Base-by-base conservation (phyloP, 2,113 vertebrate genomes). In the Zosterops borbonicus region DNA sequence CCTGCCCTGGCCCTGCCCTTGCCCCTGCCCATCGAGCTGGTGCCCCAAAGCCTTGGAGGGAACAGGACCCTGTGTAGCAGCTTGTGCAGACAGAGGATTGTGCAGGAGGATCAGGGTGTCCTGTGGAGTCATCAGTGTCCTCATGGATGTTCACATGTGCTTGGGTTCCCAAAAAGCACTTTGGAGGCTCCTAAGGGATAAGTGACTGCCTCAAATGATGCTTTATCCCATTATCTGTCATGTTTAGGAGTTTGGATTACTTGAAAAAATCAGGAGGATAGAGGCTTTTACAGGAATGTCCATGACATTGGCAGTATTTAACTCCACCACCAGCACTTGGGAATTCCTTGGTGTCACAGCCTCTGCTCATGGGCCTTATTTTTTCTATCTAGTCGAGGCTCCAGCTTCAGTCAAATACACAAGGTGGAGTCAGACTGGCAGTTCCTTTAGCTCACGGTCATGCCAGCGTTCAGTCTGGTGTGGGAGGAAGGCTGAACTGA, bases 401-500 rank as follows among this genome's bases (percentile, higher is more conserved):
- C 7, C 28, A 5, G 17, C 7, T n/a, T 35, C 41, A 33, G 11
- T 11, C 14, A 28, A 27, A 3, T 15, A 3, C 12, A 9, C 11
- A 0, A 13, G 70, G 27, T 23, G n/a, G 39, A 33, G 29, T 20
- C 4, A 21, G 62, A 18, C 22, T 41, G 52, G 13, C 35, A 14
- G 37, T 2, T 76, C 60, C 58, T 29, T 7, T 20, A 6, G 64
- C 25, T 47, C 27, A 7, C 0, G 1, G 73, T 14, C 81, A 31
- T 0, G 0, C n/a, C 14, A 49, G 49, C 0, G 0, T 18, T 60
- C 47, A 4, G n/a, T 6, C 42, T 82, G 74, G 28, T 29, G 69
- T 39, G 52, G 71, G 82, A 75, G 78, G 44, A 35, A 46, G 69
- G 58, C 79, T 84, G 14, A 15, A 53, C 82, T 39, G 69, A 65